These are phyloP conservation scores for Drosophila micromelanica DNA, from an alignment of 1,140 invertebrate genomes.

Conservation along the genomic window DNA sequence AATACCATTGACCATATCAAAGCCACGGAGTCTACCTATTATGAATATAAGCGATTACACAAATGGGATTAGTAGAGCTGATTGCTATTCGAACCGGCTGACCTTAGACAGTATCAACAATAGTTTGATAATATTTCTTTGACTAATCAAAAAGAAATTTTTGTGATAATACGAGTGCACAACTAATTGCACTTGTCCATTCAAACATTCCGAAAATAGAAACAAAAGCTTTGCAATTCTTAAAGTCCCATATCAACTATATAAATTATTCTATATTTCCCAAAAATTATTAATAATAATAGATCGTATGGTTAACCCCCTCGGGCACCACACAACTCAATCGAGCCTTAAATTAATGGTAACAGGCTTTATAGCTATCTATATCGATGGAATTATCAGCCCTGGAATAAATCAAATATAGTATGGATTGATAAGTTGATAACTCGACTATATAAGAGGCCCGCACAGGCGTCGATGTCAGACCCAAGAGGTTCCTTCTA, in stretches of 20 bases:
- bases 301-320: constrained; percentile 3
- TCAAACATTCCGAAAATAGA: neutral
- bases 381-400: constrained; percentile 9
- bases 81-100: neutral
- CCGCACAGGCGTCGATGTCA: constrained; percentile 13
- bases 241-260: neutral
- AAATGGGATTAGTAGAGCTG: neutral
- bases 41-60: neutral
- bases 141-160: neutral
- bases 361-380: constrained; percentile 5
- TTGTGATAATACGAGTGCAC: neutral
- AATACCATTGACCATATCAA: too few species aligned
- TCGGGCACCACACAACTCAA: neutral
- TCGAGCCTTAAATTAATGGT: constrained; percentile 8
- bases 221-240: neutral
- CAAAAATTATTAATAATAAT: neutral
- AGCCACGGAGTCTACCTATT: too few species aligned
- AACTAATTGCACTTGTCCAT: constrained; percentile 1
- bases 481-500: constrained; percentile 11
- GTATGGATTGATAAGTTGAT: constrained; percentile 4
- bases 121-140: constrained; percentile 1
- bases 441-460: constrained; percentile 27
- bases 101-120: too few species aligned
- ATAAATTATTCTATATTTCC: constrained; percentile 3
- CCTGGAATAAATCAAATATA: constrained; percentile 22